A percentile compares a stretch with the other conserved stretches of the same genome.
These are phyloP conservation scores for Rutpela maculata DNA, from an alignment of 2,888 invertebrate genomes.

Conservation along the genomic window DNA sequence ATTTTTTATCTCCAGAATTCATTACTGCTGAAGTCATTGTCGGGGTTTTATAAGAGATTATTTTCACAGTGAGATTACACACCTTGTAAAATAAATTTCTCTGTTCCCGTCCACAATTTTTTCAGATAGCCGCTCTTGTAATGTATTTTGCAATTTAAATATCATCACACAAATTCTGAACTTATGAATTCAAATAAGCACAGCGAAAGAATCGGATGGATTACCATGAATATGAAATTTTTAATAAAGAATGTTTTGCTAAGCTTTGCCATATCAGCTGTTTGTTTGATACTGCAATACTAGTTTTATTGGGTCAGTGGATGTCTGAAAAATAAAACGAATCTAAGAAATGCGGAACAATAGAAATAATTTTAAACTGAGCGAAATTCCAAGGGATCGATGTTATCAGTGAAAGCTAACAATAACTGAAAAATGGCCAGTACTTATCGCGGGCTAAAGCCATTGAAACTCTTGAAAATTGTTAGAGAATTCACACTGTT, in stretches of 20 bases:
- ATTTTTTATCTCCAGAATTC: constrained; percentile 34
- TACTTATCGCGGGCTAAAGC: no score
- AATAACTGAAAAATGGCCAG: no score
- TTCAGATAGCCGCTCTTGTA: background rate
- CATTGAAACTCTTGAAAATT: no score
- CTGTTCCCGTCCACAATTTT: background rate
- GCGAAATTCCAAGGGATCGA: background rate
- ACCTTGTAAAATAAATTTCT: constrained; percentile 27
- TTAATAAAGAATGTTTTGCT: constrained; percentile 17
- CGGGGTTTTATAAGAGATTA: constrained; percentile 23
- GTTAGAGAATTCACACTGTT: no score
- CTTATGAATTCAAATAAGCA: constrained; percentile 5
- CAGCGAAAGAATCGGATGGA: constrained; percentile 11
- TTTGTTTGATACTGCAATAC: background rate
- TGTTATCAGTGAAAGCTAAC: no score
- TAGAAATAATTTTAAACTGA: background rate
- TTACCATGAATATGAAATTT: constrained; percentile 10
- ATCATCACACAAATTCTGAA: background rate
- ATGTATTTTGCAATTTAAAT: constrained; percentile 12
- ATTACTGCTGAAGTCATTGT: constrained; percentile 26
- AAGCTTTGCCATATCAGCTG: constrained; percentile 7
- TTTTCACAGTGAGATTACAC: constrained; percentile 30
- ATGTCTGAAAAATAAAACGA: background rate
- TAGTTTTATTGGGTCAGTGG: background rate
- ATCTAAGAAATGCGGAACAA: background rate